Evolutionary conservation across 2,888 invertebrate species (phyloP), one percentile per base, ranked within the genome.

Genomic region (Stenchaetothrips biformis): DNA sequence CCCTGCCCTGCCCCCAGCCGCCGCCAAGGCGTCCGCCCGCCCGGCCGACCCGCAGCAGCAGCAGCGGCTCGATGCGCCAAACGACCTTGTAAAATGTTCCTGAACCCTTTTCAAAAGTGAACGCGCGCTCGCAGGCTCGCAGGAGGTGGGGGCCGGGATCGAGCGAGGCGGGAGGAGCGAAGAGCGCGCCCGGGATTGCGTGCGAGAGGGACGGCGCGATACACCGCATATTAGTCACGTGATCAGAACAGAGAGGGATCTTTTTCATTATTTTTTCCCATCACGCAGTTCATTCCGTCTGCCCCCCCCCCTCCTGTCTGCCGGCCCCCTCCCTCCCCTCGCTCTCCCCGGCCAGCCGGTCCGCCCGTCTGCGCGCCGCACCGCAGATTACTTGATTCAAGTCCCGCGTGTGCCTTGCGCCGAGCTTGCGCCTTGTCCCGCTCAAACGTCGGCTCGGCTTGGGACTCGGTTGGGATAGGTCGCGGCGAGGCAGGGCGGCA

Each of bases 21-120:
- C 53, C 53, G 53, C 53, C 53, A 37, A 37, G 37, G 37, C 37
- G 37, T 37, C 37, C 37, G 37, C 37, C 37, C 37, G 37, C 37
- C 37, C 37, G 37, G 53, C 53, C 53, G 16, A 0, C 6, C 21
- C 7, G 67, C n/a, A 21, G 67, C 67, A 7, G 67, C 67, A 21
- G 67, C 67, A 74, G 67, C 11, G 67, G 25, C 21, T 25, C 7
- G 67, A 8, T 25, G 25, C 67, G 67, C 67, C 67, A 74, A 74
- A 74, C 67, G 67, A 25, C 67, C 67, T 74, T 74, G 67, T 74
- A 74, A 74, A 25, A 74, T 74, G 67, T 74, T 74, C 25, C 67
- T 74, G 67, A 74, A 74, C 67, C 67, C 67, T 74, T 74, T 74
- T 74, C 21, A 74, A 74, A 74, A 74, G 67, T 74, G 67, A 74